A percentile compares a stretch with the other conserved stretches of the same genome.
These are phyloP conservation scores for Labroides dimidiatus DNA, from an alignment of 2,797 vertebrate genomes.

Conservation along the genomic window DNA sequence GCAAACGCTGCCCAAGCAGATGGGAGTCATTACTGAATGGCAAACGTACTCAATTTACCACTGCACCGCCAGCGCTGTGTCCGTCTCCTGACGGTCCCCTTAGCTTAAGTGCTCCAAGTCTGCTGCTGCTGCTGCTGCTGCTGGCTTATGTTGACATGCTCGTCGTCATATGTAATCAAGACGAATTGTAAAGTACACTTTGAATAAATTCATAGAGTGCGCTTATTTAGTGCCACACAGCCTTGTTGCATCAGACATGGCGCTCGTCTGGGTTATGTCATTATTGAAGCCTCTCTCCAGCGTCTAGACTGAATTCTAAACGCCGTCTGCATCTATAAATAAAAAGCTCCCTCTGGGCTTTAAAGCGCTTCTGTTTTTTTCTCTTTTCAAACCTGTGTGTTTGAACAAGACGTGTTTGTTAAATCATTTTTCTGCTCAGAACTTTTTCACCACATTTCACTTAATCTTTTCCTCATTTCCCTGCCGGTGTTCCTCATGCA, in stretches of 20 bases:
- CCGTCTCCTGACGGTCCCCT: slow-evolving; percentile 40
- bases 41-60: slow-evolving; percentile 77
- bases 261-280: slow-evolving; percentile 64
- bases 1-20: slow-evolving; percentile 74
- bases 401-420: slow-evolving; percentile 41
- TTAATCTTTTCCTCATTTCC: slow-evolving; percentile 39
- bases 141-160: slow-evolving; percentile 53
- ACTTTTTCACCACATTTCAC: slow-evolving; percentile 34
- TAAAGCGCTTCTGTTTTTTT: slow-evolving; percentile 14
- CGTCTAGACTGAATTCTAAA: slow-evolving; percentile 65
- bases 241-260: slow-evolving; percentile 41
- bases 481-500: slow-evolving; percentile 35
- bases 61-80: slow-evolving; percentile 57
- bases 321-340: slow-evolving; percentile 71
- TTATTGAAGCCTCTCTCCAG: slow-evolving; percentile 43
- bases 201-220: slow-evolving; percentile 42
- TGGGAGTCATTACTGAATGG: slow-evolving; percentile 78
- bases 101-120: slow-evolving; percentile 46
- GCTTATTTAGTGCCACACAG: slow-evolving; percentile 37
- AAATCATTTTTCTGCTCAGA: slow-evolving; percentile 21
- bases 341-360: slow-evolving; percentile 53
- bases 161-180: slow-evolving; percentile 49
- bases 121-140: slow-evolving; percentile 19
- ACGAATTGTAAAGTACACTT: slow-evolving; percentile 37
- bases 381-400: slow-evolving; percentile 18